Conservation (phyloP, 2,797 vertebrate genomes). For the Triplophysa bombifrons region DNA sequence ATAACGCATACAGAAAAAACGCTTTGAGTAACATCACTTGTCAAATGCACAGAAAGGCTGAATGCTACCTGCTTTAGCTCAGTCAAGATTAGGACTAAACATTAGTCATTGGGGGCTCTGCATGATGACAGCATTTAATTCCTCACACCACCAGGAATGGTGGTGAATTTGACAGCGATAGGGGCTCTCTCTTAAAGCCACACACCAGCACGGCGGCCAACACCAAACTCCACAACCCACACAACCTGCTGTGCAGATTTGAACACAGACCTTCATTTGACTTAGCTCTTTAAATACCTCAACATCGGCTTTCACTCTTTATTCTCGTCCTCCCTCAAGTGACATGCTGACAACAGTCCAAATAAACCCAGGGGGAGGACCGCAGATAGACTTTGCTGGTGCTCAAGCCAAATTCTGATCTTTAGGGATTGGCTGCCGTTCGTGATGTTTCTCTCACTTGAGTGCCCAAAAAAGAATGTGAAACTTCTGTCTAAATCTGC, state of each 20-base stretch:
- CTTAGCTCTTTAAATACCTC: constrained; percentile 6
- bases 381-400: background rate
- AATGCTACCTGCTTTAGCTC: constrained; percentile 63
- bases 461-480: background rate
- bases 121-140: constrained; percentile 65
- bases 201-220: constrained; percentile 41
- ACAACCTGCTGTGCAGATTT: background rate
- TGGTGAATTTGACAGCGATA: constrained; percentile 49
- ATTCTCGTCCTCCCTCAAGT: constrained; percentile 13
- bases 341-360: constrained; percentile 2
- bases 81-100: constrained; percentile 70
- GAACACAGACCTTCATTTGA: constrained; percentile 24
- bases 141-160: constrained; percentile 43
- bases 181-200: constrained; percentile 48
- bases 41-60: constrained; percentile 42
- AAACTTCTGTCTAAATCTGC: background rate
- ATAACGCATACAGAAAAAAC: too few relatives aligned
- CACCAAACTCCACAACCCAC: constrained; percentile 25
- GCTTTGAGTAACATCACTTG: too few relatives aligned
- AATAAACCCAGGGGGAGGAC: background rate
- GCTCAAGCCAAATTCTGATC: background rate
- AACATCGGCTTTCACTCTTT: constrained; percentile 12
- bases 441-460: background rate
- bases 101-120: constrained; percentile 61
- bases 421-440: background rate